These are phyloP conservation scores for Crematogaster levior DNA, from an alignment of 2,888 invertebrate species.

Conservation along the genomic window DNA sequence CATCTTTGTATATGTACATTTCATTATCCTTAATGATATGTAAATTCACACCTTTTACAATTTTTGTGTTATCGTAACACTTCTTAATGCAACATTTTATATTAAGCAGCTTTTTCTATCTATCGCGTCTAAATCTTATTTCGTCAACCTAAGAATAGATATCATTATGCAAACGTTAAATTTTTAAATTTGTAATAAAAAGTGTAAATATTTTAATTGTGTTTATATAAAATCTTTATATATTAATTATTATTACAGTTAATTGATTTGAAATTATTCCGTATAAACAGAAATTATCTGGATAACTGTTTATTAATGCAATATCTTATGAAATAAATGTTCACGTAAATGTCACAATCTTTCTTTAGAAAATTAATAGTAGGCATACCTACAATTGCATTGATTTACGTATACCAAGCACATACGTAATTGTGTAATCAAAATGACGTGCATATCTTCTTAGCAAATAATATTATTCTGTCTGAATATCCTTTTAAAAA, in stretches of 20 bases:
- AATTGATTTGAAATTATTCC: not conserved
- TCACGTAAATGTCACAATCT: not conserved
- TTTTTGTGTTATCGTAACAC: not conserved
- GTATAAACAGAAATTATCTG: not conserved
- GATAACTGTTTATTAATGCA: not conserved
- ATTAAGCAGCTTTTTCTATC: not conserved
- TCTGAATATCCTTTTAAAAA: not conserved
- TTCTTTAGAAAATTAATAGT: not conserved
- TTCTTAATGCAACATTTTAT: not conserved
- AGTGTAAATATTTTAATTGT: not conserved
- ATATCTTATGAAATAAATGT: too few species aligned
- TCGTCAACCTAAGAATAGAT: not conserved
- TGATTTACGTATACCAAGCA: not conserved
- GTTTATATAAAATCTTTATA: not conserved
- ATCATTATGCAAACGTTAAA: not conserved
- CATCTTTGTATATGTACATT: slow-evolving; percentile 2
- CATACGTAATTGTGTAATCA: not conserved
- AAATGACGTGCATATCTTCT: not conserved
- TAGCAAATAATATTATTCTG: not conserved
- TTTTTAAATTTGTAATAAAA: not conserved
- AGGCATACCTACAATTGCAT: not conserved
- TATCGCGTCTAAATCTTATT: not conserved
- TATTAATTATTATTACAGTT: not conserved
- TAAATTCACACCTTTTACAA: not conserved
- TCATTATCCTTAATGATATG: slow-evolving; percentile 16